Percentiles rank a stretch among this genome's conserved stretches.
Conservation (phyloP, 2,113 vertebrate species). For the Hippoglossus stenolepis region DNA sequence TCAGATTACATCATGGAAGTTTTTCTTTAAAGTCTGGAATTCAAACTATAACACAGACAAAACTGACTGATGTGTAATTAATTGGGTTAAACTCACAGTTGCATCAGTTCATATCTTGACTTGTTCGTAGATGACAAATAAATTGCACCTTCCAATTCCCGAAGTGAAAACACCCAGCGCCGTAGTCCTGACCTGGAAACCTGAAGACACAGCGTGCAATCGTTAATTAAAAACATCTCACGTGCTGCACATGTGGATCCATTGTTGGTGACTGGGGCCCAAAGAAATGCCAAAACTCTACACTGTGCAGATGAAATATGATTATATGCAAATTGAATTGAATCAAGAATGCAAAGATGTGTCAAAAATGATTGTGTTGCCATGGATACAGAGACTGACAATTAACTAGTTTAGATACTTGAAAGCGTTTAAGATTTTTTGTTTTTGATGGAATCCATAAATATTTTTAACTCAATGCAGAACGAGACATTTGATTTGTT, state of each 20-base stretch:
- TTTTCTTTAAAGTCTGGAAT: neutral
- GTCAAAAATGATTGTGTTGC: neutral
- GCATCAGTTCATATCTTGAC: neutral
- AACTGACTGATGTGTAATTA: neutral
- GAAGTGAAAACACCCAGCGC: too few species aligned
- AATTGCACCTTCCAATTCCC: too few species aligned
- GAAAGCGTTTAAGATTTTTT: neutral
- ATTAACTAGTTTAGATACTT: neutral
- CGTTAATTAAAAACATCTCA: neutral
- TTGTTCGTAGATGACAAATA: neutral
- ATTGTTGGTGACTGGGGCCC: neutral
- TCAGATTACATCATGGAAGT: neutral
- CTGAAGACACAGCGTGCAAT: neutral
- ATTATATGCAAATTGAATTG: neutral
- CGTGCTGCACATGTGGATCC: neutral
- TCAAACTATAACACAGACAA: neutral
- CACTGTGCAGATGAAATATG: neutral
- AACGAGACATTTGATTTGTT: neutral
- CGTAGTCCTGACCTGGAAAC: neutral
- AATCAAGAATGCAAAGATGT: neutral
- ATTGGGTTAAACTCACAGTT: neutral
- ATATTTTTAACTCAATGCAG: neutral
- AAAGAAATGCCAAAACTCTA: neutral
- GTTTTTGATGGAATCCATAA: too few species aligned
- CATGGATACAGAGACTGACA: neutral